A percentile compares a stretch with the other conserved stretches of the same genome.
phyloP scores from a whole-genome alignment of 2,797 vertebrate genomes.

The Rhinatrema bivittatum region DNA sequence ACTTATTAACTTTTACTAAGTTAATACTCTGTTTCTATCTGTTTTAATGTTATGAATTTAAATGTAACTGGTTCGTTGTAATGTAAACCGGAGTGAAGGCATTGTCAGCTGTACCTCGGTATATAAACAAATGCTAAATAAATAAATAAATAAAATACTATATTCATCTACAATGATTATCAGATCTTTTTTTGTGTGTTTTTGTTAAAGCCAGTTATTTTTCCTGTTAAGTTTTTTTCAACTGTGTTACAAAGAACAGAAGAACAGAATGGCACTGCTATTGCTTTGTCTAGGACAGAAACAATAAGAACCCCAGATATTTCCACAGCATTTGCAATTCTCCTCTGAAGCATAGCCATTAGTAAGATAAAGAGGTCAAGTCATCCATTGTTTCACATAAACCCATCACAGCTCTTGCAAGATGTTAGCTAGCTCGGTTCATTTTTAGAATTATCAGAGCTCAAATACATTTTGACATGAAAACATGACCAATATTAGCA shows the following conservation, averaged over 20 bases:
- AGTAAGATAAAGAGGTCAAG: neutral
- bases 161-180: slow-evolving; percentile 9
- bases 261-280: slow-evolving; percentile 6
- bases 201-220: neutral
- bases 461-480: slow-evolving; percentile 14
- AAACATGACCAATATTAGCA: slow-evolving; percentile 12
- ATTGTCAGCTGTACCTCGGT: too few relatives aligned
- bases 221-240: neutral
- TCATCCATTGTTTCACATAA: slow-evolving; percentile 25
- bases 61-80: too few relatives aligned
- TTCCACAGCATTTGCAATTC: slow-evolving; percentile 21
- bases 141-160: too few relatives aligned
- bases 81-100: too few relatives aligned
- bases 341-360: slow-evolving; percentile 7
- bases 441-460: slow-evolving; percentile 6
- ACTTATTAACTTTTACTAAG: too few relatives aligned
- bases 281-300: slow-evolving; percentile 4
- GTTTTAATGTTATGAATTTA: too few relatives aligned
- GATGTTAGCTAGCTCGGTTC: slow-evolving; percentile 18
- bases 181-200: slow-evolving; percentile 3
- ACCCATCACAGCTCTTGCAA: slow-evolving; percentile 8
- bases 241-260: slow-evolving; percentile 5
- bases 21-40: too few relatives aligned
- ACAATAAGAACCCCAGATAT: slow-evolving; percentile 8
- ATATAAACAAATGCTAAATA: too few relatives aligned